Base-by-base conservation (phyloP, 2,113 vertebrate species). In the Xiphorhynchus elegans region DNA sequence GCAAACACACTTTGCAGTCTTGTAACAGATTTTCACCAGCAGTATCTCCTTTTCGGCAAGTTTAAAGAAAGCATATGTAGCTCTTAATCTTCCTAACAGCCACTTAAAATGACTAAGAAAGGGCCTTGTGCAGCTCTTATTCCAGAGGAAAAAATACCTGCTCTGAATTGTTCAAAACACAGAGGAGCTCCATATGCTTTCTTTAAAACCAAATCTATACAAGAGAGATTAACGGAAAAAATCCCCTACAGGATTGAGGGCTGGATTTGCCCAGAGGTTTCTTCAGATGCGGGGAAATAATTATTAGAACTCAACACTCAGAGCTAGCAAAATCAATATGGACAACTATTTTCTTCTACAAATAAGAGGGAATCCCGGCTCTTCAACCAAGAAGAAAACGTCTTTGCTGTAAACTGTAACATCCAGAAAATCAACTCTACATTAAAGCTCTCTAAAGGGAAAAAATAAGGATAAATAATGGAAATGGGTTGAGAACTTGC, bases 301-400 rank as follows among this genome's bases (percentile, higher is more conserved):
- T 89, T 92, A 96, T 94, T 93, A 96, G 80, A 95, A 64, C 66
- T 95, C 82, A 39, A 50, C 1, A 17, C 90, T 58, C 83, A 37
- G 60, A 90, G 77, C 90, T 89, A 96, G 79, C 88, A 94, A 94
- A 96, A 96, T 97, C 96, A 93, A 97, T 97, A 96, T 28, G 66
- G 83, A 23, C 46, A 90, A 75, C 40, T 84, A 64, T 72, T 90
- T 94, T 69, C 52, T 95, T 87, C 64, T 47, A 66, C 53, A 79
- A 84, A 11, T 87, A 78, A 87, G 49, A 88, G 20, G 11, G 69
- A 96, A 87, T 84, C 78, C 83, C 92, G 44, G 10, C 58, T 72
- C 49, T 86, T 86, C 47, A 78, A 39, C 52, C 46, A 40, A 29
- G 35, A 84, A 84, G 42, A 60, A 81, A 86, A 78, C 0, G 1